Evolutionary conservation across 1,140 invertebrate species (phyloP).

Genomic region (Diuraphis noxia): DNA sequence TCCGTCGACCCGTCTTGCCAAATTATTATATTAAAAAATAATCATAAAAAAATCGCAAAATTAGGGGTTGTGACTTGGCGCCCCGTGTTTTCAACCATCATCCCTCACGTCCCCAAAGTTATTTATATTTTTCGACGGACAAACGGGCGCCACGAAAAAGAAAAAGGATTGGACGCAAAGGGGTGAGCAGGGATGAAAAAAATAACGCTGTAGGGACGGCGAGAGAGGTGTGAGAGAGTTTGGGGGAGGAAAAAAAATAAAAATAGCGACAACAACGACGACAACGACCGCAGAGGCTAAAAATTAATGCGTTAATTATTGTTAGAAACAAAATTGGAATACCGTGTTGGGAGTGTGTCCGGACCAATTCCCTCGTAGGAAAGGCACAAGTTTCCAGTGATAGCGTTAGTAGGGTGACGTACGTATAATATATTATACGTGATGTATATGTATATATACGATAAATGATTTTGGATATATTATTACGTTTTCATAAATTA

Average conservation of each 20-base stretch:
- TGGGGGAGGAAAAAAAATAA: not conserved
- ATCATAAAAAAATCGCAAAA: conserved; percentile 47
- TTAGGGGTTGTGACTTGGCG: conserved; percentile 49
- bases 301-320: conserved; percentile 54
- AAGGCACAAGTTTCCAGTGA: not conserved
- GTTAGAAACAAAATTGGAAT: conserved; percentile 52
- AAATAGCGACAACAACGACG: not conserved
- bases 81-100: conserved; percentile 32
- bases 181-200: not conserved
- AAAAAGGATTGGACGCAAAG: conserved; percentile 34
- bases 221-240: not conserved
- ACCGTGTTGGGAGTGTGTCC: conserved; percentile 48
- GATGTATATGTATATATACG: not conserved
- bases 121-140: conserved; percentile 50
- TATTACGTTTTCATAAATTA: conserved; percentile 37
- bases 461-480: conserved; percentile 10
- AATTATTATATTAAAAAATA: conserved; percentile 54
- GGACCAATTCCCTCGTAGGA: conserved; percentile 37
- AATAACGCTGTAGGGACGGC: not conserved
- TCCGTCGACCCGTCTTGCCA: conserved; percentile 48
- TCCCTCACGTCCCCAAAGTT: conserved; percentile 49
- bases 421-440: not conserved
- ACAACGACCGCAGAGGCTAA: conserved; percentile 42
- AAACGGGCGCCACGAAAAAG: conserved; percentile 45
- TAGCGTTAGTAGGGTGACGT: not conserved